phyloP scores from a whole-genome alignment of 2,113 vertebrate species.

The Hippocampus barbouri region DNA sequence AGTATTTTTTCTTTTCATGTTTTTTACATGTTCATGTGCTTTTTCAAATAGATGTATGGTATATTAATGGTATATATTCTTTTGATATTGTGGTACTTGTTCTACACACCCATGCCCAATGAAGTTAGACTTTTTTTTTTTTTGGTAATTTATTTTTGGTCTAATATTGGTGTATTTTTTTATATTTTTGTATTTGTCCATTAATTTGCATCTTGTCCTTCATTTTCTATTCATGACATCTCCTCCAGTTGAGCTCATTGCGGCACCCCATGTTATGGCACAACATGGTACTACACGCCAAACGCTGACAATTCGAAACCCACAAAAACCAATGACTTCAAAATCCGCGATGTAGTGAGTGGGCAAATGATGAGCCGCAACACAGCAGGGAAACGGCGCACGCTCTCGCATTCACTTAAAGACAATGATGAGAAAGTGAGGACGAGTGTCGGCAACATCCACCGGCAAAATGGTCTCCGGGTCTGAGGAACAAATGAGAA shows the following conservation, averaged over 20 bases:
- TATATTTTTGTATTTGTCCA: background rate
- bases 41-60: too few relatives aligned
- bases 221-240: background rate
- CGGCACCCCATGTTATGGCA: background rate
- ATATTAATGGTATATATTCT: too few relatives aligned
- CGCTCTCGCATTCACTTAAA: background rate
- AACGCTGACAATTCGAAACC: background rate
- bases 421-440: background rate
- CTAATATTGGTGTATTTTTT: background rate
- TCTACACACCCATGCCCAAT: too few relatives aligned
- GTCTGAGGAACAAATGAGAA: constrained; percentile 61
- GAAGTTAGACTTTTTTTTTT: too few relatives aligned
- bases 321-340: background rate
- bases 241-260: background rate
- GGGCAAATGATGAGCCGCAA: too few relatives aligned
- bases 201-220: background rate
- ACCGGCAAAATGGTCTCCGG: constrained; percentile 53
- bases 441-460: constrained; percentile 25
- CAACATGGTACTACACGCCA: background rate
- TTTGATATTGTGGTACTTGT: too few relatives aligned
- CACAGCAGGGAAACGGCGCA: background rate
- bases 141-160: too few relatives aligned
- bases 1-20: too few relatives aligned
- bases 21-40: too few relatives aligned
- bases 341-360: background rate